Evolutionary conservation across 2,888 invertebrate genomes (phyloP), one percentile per base, ranked within the genome.

Genomic region (Holacanthella duospinosa): DNA sequence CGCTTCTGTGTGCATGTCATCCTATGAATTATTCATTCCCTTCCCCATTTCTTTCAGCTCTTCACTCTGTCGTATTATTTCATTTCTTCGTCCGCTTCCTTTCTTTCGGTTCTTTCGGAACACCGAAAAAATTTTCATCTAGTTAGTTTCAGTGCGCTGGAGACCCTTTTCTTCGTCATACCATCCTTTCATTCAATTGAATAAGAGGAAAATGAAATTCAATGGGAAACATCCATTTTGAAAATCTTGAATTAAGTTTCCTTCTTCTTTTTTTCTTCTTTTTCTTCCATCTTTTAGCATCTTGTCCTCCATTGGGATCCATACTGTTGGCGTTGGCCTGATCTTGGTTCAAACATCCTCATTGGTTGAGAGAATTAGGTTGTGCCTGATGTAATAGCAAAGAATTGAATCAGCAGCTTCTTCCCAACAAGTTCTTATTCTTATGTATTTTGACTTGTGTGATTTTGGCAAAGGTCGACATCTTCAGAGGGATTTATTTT

Each of bases 11-110:
- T 65, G 62, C 60, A 62, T 63, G 62, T 65, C 58, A 62, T 62
- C 59, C 63, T n/a, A 65, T 67, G 67, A 67, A 67, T 67, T 64
- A 67, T 67, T 67, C 67, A 67, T 62, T 58, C 62, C 21, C 24
- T 53, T 29, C 29, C 56, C 27, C 21, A 56, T 29, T 26, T 21
- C 26, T 26, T 43, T 43, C 57, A 56, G 43, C 55, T 59, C 43
- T 28, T 43, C 48, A 44, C 44, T 59, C 59, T 44, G 43, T 44
- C 29, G 60, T 4, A 48, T 21, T 9, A 48, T 48, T 21, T 53
- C 54, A 54, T 60, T 53, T 60, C 36, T 29, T 60, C 48, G 43
- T 1, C 12, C 24, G 26, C 25, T 54, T 29, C 55, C 27, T 43
- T 61, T 43, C 36, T n/a, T 55, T 29, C 48, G 25, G 53, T 36